A percentile compares a stretch with the other conserved stretches of the same genome.
Evolutionary conservation across 2,113 vertebrate species (phyloP).

Genomic region (Potamarius usumacintae): DNA sequence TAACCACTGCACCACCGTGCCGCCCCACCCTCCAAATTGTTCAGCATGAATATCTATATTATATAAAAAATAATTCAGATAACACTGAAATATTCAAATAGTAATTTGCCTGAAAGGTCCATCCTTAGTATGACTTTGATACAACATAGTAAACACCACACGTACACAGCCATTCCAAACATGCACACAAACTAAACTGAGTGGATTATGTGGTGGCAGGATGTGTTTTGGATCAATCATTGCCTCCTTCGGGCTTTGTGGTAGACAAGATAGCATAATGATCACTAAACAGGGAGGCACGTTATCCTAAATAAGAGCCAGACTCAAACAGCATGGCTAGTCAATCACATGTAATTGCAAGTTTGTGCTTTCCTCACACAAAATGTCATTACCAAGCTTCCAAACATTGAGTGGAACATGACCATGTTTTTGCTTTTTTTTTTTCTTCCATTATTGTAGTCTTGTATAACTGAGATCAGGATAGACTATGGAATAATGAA

Average conservation of each 20-base stretch:
- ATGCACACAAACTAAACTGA: background rate
- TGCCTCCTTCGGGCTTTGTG: too few species aligned
- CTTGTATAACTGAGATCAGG: too few species aligned
- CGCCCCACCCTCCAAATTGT: background rate
- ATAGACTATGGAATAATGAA: too few species aligned
- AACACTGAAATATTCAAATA: background rate
- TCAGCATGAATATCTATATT: background rate
- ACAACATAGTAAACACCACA: background rate
- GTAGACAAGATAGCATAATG: background rate
- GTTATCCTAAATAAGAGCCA: background rate
- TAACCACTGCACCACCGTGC: too few species aligned
- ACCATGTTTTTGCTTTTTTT: too few species aligned
- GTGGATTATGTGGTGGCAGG: background rate
- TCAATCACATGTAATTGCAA: too few species aligned
- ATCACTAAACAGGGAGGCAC: background rate
- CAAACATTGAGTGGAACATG: too few species aligned
- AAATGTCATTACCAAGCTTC: too few species aligned
- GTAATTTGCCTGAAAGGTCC: background rate
- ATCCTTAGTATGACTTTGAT: background rate
- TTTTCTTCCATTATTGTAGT: too few species aligned
- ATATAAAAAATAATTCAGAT: background rate
- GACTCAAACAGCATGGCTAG: background rate
- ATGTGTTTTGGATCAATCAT: conserved; percentile 1
- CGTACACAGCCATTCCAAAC: background rate
- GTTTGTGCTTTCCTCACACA: background rate